phyloP scores from a whole-genome alignment of 2,888 invertebrate genomes.

The Eupithecia exiguata region DNA sequence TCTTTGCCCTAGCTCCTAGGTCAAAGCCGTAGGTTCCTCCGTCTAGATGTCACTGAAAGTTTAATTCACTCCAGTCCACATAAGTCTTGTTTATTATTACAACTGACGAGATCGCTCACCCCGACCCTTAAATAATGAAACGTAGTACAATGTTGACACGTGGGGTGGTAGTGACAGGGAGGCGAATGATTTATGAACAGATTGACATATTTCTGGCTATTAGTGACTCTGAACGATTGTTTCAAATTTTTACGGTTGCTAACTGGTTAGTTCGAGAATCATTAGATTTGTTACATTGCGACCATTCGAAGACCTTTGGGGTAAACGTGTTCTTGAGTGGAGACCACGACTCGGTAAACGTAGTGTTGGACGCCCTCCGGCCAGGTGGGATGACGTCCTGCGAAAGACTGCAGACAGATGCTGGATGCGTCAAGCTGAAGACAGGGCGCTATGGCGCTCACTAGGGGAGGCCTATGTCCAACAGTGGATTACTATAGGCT shows the following conservation, averaged over 20 bases:
- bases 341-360: too few relatives aligned
- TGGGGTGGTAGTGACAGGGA: conserved; percentile 48
- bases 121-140: conserved; percentile 67
- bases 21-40: neutral
- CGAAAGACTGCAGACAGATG: too few relatives aligned
- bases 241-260: conserved; percentile 43
- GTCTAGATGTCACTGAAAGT: conserved; percentile 12
- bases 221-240: conserved; percentile 53
- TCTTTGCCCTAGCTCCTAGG: conserved; percentile 4
- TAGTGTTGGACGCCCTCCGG: too few relatives aligned
- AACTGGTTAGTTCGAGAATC: conserved; percentile 24
- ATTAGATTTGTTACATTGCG: conserved; percentile 11
- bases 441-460: too few relatives aligned
- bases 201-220: conserved; percentile 70
- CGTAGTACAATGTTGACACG: conserved; percentile 72
- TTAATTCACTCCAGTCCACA: conserved; percentile 26
- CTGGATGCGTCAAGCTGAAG: too few relatives aligned
- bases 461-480: too few relatives aligned
- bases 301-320: too few relatives aligned
- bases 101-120: conserved; percentile 34
- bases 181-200: conserved; percentile 72
- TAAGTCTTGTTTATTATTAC: conserved; percentile 36
- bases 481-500: too few relatives aligned
- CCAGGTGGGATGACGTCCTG: too few relatives aligned
- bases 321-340: too few relatives aligned